These are phyloP conservation scores for Triplophysa rosa DNA, from an alignment of 2,113 vertebrate species.

Conservation along the genomic window DNA sequence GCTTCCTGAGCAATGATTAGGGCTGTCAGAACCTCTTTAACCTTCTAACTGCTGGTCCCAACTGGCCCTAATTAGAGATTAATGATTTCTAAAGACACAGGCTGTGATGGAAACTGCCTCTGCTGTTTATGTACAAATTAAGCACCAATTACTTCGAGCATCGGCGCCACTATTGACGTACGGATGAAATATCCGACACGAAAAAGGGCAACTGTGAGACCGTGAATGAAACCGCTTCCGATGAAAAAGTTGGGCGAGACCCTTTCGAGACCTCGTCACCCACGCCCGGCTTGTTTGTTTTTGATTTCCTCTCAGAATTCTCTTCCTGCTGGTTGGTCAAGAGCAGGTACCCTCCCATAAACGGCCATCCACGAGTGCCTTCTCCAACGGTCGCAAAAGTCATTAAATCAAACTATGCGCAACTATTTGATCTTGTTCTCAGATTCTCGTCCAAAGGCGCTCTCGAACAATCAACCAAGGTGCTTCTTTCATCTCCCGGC, in stretches of 20 bases:
- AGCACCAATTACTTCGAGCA: slow-evolving; percentile 90
- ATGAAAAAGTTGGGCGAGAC: background rate
- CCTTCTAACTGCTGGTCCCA: slow-evolving; percentile 97
- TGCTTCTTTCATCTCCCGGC: slow-evolving; percentile 39
- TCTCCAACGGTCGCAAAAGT: slow-evolving; percentile 14
- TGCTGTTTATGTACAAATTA: slow-evolving; percentile 95
- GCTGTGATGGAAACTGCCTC: slow-evolving; percentile 92
- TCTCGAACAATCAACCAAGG: slow-evolving; percentile 36
- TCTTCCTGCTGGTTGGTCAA: background rate
- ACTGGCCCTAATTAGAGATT: slow-evolving; percentile 96
- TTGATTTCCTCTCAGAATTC: background rate
- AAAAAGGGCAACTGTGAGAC: slow-evolving; percentile 42
- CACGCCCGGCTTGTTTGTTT: background rate
- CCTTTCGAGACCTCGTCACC: background rate
- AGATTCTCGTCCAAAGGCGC: slow-evolving; percentile 33
- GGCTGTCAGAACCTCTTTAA: slow-evolving; percentile 96
- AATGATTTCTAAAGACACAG: slow-evolving; percentile 95
- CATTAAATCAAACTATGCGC: slow-evolving; percentile 15
- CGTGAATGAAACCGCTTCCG: slow-evolving; percentile 20
- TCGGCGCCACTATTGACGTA: slow-evolving; percentile 85
- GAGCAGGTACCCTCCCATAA: background rate
- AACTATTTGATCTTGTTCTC: slow-evolving; percentile 42
- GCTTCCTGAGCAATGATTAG: slow-evolving; percentile 96
- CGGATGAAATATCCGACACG: slow-evolving; percentile 43
- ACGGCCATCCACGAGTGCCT: background rate